phyloP scores from a whole-genome alignment of 1,140 invertebrate genomes.

The Whitmania pigra region DNA sequence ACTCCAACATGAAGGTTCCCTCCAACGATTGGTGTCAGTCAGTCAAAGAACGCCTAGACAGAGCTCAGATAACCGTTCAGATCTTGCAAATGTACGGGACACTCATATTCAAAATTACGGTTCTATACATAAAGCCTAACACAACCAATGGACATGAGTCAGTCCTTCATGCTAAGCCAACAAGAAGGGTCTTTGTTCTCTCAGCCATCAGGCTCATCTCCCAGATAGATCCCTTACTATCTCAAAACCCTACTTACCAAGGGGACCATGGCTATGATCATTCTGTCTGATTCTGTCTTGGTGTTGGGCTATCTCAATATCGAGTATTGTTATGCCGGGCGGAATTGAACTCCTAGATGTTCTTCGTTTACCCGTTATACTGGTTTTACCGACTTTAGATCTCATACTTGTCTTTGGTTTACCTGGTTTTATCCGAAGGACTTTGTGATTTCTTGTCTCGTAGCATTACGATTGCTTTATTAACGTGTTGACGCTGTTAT shows the following conservation, averaged over 20 bases:
- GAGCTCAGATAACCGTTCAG: slow-evolving; percentile 34
- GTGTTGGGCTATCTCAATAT: slow-evolving; percentile 27
- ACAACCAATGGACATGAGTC: slow-evolving; percentile 44
- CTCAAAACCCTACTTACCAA: slow-evolving; percentile 86
- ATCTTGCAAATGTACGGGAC: too few species aligned
- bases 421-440: too few species aligned
- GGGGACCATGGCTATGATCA: slow-evolving; percentile 57
- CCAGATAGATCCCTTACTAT: slow-evolving; percentile 81
- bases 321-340: too few species aligned
- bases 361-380: too few species aligned
- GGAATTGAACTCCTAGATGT: too few species aligned
- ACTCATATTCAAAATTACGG: slow-evolving; percentile 19
- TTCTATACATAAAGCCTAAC: slow-evolving; percentile 27
- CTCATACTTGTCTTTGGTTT: too few species aligned
- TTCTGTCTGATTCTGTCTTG: slow-evolving; percentile 46
- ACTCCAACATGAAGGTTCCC: slow-evolving; percentile 51
- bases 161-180: slow-evolving; percentile 44
- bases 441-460: too few species aligned
- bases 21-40: not conserved
- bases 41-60: slow-evolving; percentile 33
- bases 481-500: too few species aligned
- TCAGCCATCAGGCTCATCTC: slow-evolving; percentile 47
- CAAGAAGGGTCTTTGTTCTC: slow-evolving; percentile 44
- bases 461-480: too few species aligned
- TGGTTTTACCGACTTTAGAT: too few species aligned